Evolutionary conservation across 2,797 vertebrate genomes (phyloP).

Genomic region (Spea hammondii): DNA sequence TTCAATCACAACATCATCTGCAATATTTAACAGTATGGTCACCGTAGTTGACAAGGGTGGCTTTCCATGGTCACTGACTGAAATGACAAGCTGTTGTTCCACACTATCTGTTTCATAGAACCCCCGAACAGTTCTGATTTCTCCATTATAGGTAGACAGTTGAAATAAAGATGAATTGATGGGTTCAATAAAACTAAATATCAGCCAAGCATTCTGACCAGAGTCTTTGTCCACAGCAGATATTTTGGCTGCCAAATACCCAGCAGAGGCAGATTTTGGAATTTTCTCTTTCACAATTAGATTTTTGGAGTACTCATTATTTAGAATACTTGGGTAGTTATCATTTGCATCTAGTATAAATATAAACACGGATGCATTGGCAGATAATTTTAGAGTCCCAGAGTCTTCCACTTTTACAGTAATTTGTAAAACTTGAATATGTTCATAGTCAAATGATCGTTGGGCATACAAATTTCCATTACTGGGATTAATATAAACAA

Average conservation of each 20-base stretch:
- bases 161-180: conserved; percentile 47
- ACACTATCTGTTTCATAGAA: conserved; percentile 58
- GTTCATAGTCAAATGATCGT: conserved; percentile 85
- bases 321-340: conserved; percentile 80
- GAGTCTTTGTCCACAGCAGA: conserved; percentile 74
- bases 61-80: conserved; percentile 56
- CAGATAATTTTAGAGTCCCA: conserved; percentile 67
- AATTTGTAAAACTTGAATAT: conserved; percentile 79
- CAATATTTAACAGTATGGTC: conserved; percentile 54
- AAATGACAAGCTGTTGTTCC: conserved; percentile 53
- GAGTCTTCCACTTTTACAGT: conserved; percentile 70
- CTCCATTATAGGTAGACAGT: conserved; percentile 59
- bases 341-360: conserved; percentile 92
- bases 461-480: conserved; percentile 83
- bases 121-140: conserved; percentile 58
- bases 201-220: conserved; percentile 65
- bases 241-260: conserved; percentile 86
- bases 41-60: conserved; percentile 50
- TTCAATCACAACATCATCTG: conserved; percentile 41
- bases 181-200: conserved; percentile 55
- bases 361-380: conserved; percentile 80
- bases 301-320: conserved; percentile 73
- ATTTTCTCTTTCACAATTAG: conserved; percentile 71
- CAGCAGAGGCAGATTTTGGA: conserved; percentile 74
- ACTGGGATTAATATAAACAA: conserved; percentile 86